Percentiles rank a stretch among this genome's conserved stretches.
Evolutionary conservation across 2,888 invertebrate genomes (phyloP).

Genomic region (Miltochrista miniata): DNA sequence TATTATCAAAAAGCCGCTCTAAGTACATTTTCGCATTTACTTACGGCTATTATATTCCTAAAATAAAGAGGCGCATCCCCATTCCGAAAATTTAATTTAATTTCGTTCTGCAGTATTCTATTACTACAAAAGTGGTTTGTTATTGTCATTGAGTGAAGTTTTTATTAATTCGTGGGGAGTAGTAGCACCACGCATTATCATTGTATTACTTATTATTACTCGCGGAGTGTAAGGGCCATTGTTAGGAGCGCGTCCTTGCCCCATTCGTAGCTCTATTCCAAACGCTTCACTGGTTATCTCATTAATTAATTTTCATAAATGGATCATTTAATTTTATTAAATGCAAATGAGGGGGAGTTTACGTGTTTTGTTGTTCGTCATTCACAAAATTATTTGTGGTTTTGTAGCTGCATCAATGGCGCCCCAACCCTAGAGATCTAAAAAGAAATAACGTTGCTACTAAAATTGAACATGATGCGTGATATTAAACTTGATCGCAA

Average conservation of each 20-base stretch:
- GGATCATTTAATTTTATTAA: conserved; percentile 83
- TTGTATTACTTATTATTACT: conserved; percentile 68
- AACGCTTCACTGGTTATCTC: conserved; percentile 77
- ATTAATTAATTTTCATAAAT: conserved; percentile 82
- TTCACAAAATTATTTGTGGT: conserved; percentile 52
- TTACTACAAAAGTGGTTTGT: conserved; percentile 74
- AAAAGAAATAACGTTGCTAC: conserved; percentile 19
- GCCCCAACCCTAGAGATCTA: conserved; percentile 9
- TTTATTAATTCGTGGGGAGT: conserved; percentile 80
- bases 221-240: conserved; percentile 50
- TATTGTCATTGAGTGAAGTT: conserved; percentile 79
- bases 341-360: conserved; percentile 79
- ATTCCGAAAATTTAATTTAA: conserved; percentile 66
- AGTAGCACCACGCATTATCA: conserved; percentile 69
- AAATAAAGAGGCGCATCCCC: conserved; percentile 49
- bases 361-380: conserved; percentile 55
- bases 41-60: conserved; percentile 21
- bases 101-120: conserved; percentile 68
- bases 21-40: conserved; percentile 20
- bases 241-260: conserved; percentile 36
- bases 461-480: conserved; percentile 39
- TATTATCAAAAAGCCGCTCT: no score
- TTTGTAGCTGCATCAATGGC: conserved; percentile 30
- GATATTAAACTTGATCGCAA: no score
- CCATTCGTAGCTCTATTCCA: conserved; percentile 55